phyloP scores from a whole-genome alignment of 2,888 invertebrate genomes.

The Dastarcus helophoroides region DNA sequence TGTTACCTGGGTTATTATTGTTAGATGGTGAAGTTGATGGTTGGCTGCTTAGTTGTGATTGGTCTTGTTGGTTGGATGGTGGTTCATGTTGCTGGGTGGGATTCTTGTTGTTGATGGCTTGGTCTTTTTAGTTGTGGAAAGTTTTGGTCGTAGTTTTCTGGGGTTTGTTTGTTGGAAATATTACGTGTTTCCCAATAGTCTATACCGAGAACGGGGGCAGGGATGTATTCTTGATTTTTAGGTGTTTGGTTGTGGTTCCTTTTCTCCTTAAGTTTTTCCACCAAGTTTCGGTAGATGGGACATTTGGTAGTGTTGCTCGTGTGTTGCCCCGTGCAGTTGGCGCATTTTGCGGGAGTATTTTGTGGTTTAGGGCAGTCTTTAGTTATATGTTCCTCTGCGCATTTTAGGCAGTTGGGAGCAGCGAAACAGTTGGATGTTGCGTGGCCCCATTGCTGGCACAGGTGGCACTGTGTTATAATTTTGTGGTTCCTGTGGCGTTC shows the following conservation, averaged over 20 bases:
- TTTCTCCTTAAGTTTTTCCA: slow-evolving; percentile 7
- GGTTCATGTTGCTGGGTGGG: no score
- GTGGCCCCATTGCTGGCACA: slow-evolving; percentile 24
- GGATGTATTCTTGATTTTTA: slow-evolving; percentile 3
- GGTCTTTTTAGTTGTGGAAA: no score
- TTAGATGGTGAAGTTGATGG: no score
- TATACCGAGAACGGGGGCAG: slow-evolving; percentile 3
- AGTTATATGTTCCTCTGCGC: slow-evolving; percentile 19
- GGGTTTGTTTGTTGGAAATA: no score
- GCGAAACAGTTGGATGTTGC: slow-evolving; percentile 19
- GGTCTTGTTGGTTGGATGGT: no score
- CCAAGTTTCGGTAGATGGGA: slow-evolving; percentile 11
- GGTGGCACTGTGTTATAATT: slow-evolving; percentile 20
- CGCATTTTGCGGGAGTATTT: slow-evolving; percentile 19
- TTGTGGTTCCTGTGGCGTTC: slow-evolving; percentile 17
- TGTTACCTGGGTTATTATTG: no score
- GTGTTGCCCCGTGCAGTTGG: slow-evolving; percentile 20
- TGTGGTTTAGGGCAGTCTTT: slow-evolving; percentile 18
- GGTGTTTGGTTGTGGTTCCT: slow-evolving; percentile 2
- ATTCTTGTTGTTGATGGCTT: no score
- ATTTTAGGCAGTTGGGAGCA: slow-evolving; percentile 20
- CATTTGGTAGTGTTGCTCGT: slow-evolving; percentile 20
- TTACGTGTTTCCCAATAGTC: slow-evolving; percentile 2
- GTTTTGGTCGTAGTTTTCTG: no score
- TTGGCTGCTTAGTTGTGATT: no score